These are phyloP conservation scores for Dolichoris vasculosae DNA, from an alignment of 1,140 invertebrate species.

Conservation along the genomic window DNA sequence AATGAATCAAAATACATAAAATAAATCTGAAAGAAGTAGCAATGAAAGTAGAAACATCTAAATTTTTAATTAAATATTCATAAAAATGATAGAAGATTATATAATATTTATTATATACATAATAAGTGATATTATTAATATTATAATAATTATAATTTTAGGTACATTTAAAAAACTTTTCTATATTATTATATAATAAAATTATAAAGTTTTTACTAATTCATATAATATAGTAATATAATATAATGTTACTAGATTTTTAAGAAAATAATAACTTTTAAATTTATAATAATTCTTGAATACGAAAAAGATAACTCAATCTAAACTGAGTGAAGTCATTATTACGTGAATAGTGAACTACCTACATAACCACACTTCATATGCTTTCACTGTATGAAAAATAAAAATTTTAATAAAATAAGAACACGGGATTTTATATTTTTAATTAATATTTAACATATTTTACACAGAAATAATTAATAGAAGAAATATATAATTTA, in stretches of 20 bases:
- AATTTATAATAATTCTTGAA: neutral
- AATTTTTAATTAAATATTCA: neutral
- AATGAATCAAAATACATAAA: too few species aligned
- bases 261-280: neutral
- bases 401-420: neutral
- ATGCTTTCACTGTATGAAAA: neutral
- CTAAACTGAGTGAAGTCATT: conserved; percentile 18
- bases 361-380: conserved; percentile 42
- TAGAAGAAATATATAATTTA: neutral
- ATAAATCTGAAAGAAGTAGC: too few species aligned
- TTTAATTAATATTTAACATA: neutral
- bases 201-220: neutral
- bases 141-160: neutral
- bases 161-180: neutral
- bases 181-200: neutral
- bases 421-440: neutral
- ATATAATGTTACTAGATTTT: neutral
- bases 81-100: neutral
- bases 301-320: conserved; percentile 28
- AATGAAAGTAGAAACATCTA: too few species aligned
- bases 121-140: neutral
- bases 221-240: too few species aligned
- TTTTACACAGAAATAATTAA: neutral
- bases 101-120: neutral
- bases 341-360: conserved; percentile 40